These are phyloP conservation scores for Pionites leucogaster DNA, from an alignment of 2,113 vertebrate species.

Conservation along the genomic window DNA sequence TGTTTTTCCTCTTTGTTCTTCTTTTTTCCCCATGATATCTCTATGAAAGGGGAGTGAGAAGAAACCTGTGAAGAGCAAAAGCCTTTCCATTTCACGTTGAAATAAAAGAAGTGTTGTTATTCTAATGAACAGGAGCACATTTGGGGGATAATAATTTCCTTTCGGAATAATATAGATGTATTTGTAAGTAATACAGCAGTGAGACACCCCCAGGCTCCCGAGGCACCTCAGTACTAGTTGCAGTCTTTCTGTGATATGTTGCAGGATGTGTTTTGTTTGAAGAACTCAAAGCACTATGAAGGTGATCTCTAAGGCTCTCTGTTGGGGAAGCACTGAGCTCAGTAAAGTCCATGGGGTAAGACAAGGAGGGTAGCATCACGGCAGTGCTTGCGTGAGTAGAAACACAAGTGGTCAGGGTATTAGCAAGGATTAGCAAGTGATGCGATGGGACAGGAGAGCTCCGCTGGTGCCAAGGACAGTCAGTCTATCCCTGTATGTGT, in stretches of 20 bases:
- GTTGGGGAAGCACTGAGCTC: not conserved
- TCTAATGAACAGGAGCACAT: not conserved
- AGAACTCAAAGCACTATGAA: not conserved
- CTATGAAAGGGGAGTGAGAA: not conserved
- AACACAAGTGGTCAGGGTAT: not conserved
- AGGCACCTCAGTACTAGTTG: not conserved
- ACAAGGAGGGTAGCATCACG: not conserved
- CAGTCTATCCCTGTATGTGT: rapidly evolving
- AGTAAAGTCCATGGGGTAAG: not conserved
- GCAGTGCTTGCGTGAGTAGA: not conserved
- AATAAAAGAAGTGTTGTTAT: not conserved
- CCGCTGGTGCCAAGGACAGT: not conserved
- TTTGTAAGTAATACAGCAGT: not conserved
- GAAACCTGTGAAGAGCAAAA: not conserved
- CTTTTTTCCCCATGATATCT: not conserved
- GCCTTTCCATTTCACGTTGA: not conserved
- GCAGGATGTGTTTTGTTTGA: not conserved
- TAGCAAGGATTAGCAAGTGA: not conserved
- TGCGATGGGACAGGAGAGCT: not conserved
- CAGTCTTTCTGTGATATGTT: not conserved
- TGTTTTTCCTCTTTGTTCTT: not conserved
- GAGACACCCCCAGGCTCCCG: not conserved
- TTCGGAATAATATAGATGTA: not conserved
- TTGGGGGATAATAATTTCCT: not conserved
- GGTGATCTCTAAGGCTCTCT: not conserved